phyloP scores from a whole-genome alignment of 2,888 invertebrate genomes.

The Syritta pipiens region DNA sequence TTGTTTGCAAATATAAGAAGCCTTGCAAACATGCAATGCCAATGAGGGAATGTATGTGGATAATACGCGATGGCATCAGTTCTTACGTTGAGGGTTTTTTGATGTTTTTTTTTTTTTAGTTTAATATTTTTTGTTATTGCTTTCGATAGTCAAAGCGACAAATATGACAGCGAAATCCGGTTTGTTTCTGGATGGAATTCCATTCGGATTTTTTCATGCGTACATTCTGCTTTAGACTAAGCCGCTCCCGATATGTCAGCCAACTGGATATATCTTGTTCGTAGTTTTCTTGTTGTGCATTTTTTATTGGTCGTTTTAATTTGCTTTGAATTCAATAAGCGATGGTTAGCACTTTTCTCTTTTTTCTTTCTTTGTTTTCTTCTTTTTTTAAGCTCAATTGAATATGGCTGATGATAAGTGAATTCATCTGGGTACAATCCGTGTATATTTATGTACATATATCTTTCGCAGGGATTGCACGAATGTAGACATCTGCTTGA shows the following conservation, averaged over 20 bases:
- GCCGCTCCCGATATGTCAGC: conserved; percentile 37
- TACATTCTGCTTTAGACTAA: conserved; percentile 36
- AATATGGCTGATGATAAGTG: conserved; percentile 21
- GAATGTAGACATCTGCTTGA: conserved; percentile 32
- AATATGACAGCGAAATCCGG: conserved; percentile 40
- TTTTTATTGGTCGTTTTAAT: conserved; percentile 21
- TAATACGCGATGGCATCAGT: no score
- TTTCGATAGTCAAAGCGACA: conserved; percentile 12
- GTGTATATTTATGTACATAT: neutral
- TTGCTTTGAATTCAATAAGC: conserved; percentile 29
- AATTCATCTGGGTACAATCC: conserved; percentile 8
- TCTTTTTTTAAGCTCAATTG: conserved; percentile 27
- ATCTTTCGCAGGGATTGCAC: neutral
- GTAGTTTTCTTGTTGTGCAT: conserved; percentile 17
- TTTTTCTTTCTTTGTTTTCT: conserved; percentile 4
- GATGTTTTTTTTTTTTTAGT: no score
- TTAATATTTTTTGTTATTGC: neutral
- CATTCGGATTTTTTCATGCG: conserved; percentile 43
- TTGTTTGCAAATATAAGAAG: no score
- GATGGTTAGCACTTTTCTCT: conserved; percentile 9
- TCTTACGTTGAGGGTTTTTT: no score
- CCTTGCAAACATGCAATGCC: no score
- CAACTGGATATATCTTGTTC: conserved; percentile 26
- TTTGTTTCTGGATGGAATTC: conserved; percentile 26
- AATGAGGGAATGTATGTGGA: no score